Percentiles rank a stretch among this genome's conserved stretches.
phyloP scores from a whole-genome alignment of 2,113 vertebrate species.

The Epinephelus lanceolatus region DNA sequence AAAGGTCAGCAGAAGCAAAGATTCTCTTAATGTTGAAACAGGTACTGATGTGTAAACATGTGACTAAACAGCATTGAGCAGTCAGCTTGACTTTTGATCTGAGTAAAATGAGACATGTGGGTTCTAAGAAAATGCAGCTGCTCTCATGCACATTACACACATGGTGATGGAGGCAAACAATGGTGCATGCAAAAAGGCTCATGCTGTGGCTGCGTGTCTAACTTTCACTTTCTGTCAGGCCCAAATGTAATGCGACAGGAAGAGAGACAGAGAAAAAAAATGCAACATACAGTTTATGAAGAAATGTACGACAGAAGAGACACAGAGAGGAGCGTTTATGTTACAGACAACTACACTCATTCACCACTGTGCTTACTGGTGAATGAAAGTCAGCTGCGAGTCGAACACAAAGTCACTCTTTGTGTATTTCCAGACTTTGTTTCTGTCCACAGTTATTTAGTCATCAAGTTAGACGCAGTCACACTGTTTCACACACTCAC shows the following conservation, averaged over 20 bases:
- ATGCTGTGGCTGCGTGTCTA: not conserved
- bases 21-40: not conserved
- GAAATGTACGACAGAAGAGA: not conserved
- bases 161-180: not conserved
- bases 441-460: conserved; percentile 40
- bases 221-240: conserved; percentile 1
- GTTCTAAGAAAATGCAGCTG: too few species aligned
- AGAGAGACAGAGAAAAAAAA: not conserved
- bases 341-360: conserved; percentile 5
- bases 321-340: not conserved
- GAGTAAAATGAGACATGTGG: not conserved
- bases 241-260: not conserved
- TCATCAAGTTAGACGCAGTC: conserved; percentile 35
- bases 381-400: conserved; percentile 40
- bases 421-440: conserved; percentile 38
- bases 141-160: not conserved
- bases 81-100: not conserved
- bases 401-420: conserved; percentile 24
- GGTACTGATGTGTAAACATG: not conserved
- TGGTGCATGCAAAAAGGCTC: not conserved
- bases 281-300: not conserved
- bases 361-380: conserved; percentile 9
- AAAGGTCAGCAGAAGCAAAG: not conserved
- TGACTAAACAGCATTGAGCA: not conserved
- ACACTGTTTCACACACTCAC: conserved; percentile 23